A percentile compares a stretch with the other conserved stretches of the same genome.
These are phyloP conservation scores for Raphicerus campestris DNA, from an alignment of 2,113 vertebrate genomes.

Conservation along the genomic window DNA sequence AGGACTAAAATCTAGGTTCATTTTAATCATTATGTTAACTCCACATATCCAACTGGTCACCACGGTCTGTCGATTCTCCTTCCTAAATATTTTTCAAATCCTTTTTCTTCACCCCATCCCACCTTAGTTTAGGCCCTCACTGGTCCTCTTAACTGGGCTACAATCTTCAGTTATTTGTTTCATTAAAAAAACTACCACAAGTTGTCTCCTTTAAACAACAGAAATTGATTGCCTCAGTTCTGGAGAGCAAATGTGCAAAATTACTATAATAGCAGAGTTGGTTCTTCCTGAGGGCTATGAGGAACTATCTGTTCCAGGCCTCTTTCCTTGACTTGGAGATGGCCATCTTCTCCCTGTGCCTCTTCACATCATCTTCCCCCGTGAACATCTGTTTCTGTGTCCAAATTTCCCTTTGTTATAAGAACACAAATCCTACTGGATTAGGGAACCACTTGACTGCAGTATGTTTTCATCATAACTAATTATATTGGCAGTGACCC, in stretches of 20 bases:
- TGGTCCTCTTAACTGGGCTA: not conserved
- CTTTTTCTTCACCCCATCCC: not conserved
- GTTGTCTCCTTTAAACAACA: not conserved
- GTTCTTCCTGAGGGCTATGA: not conserved
- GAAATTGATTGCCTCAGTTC: not conserved
- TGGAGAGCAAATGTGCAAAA: not conserved
- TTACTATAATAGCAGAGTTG: not conserved
- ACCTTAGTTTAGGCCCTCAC: not conserved
- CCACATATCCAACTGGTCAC: not conserved
- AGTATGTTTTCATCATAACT: not conserved
- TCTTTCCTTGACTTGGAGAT: not conserved
- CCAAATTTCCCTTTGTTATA: not conserved
- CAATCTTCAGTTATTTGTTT: not conserved
- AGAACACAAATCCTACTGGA: not conserved
- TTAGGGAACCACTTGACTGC: not conserved
- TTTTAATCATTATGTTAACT: not conserved
- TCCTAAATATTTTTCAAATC: not conserved
- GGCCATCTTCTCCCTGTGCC: not conserved
- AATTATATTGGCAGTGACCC: not conserved
- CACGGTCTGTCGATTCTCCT: not conserved
- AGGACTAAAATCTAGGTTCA: not conserved
- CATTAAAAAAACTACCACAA: not conserved
- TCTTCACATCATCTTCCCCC: not conserved
- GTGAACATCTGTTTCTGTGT: not conserved
- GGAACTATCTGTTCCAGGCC: not conserved